Evolutionary conservation across 2,113 vertebrate genomes (phyloP), one percentile per base, ranked within the genome.

Genomic region (Lanius ludovicianus): DNA sequence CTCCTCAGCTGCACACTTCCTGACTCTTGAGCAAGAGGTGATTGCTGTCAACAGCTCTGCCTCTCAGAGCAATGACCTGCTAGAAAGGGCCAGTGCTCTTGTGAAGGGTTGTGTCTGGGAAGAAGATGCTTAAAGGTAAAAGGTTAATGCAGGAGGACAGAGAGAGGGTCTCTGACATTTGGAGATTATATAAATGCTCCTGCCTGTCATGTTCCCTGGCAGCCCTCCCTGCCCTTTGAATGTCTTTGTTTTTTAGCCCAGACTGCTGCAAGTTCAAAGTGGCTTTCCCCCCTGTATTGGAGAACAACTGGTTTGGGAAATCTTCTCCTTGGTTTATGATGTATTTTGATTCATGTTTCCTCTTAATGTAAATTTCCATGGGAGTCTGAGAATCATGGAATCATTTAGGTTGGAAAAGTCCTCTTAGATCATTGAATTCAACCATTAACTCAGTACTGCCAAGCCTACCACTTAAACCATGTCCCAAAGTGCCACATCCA

Each of bases 21-120:
- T 75, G 81, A 14, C 42, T 56, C 89, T 86, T 94, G 89, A 79
- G 91, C 80, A 79, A 92, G 87, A 88, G 59, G 42, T 90, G 84
- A 82, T 64, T 78, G 73, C 84, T 94, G 69, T 46, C 69, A 75
- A 53, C 78, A 91, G 65, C 80, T 67, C 73, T 41, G 50, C 24
- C 8, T 2, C 69, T 68, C 60, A 15, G 35, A 87, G 84, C 77
- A 10, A 1, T 33, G 93, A 91, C 60, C 65, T 68, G 35, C 42
- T 11, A 24, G 71, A 69, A 71, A 74, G 37, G 64, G 7, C 10
- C 3, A 25, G 14, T 0, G 31, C 63, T 76, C 63, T 60, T 5
- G 2, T 44, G 25, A 52, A 52, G 49, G 56, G 35, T 73, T 3
- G 0, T 18, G 71, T 27, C 53, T 70, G 80, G 55, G 49, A 84